These are phyloP conservation scores for Centroberyx gerrardi DNA, from an alignment of 2,797 vertebrate genomes.

Conservation along the genomic window DNA sequence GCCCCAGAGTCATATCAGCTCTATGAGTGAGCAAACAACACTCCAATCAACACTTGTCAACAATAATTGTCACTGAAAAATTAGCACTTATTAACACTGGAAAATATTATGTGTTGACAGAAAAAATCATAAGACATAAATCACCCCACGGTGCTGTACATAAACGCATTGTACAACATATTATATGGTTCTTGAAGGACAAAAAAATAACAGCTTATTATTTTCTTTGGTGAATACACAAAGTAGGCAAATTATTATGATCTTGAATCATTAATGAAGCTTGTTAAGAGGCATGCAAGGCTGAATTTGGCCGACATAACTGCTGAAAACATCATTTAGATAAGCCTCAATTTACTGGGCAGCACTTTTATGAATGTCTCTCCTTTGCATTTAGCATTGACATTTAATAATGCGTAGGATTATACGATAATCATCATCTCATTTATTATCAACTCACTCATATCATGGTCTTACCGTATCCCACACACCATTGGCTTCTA, in stretches of 20 bases:
- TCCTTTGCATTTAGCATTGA: conserved; percentile 26
- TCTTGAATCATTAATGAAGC: not conserved
- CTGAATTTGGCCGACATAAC: not conserved
- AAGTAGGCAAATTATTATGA: not conserved
- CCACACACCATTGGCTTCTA: conserved; percentile 33
- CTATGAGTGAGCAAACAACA: too few relatives aligned
- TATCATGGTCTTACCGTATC: not conserved
- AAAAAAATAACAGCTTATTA: not conserved
- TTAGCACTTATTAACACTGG: too few relatives aligned
- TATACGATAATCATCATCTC: conserved; percentile 21
- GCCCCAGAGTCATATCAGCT: too few relatives aligned
- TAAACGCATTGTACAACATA: too few relatives aligned
- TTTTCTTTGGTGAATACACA: not conserved
- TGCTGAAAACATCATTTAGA: conserved; percentile 1
- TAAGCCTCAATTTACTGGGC: conserved; percentile 18
- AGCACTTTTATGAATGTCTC: not conserved
- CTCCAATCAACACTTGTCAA: too few relatives aligned
- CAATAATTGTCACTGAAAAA: too few relatives aligned
- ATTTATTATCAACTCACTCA: conserved; percentile 35
- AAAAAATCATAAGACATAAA: too few relatives aligned
- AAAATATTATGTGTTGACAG: too few relatives aligned
- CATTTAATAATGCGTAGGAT: conserved; percentile 41
- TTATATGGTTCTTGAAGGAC: too few relatives aligned
- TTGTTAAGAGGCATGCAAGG: not conserved
- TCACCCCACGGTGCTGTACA: too few relatives aligned